Base-by-base conservation (phyloP, 2,888 invertebrate species). In the Lysandra bellargus region DNA sequence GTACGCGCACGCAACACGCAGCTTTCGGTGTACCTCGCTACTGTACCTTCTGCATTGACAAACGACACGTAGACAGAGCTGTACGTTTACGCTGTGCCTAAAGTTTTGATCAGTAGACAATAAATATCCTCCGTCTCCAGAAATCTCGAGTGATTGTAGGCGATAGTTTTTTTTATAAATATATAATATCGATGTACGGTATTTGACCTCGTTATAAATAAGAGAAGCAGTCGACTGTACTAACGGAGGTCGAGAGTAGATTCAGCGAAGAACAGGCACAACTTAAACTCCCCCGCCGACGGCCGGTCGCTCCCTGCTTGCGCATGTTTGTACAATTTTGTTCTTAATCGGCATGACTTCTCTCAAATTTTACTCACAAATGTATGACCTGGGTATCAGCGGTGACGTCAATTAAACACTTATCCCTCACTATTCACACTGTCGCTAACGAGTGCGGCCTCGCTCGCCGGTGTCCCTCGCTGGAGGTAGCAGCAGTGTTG, bases 291-390 rank as follows among this genome's bases (percentile, higher is more conserved):
- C 86, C 85, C 78, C 85, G 86, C 87, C 84, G 87, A 88, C 86
- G 92, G 88, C 93, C 94, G 93, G 91, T 93, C 93, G 94, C 92
- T 93, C 92, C 84, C 87, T 83, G 93, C 93, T 93, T 93, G 84
- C 88, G 94, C 94, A 94, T 94, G 94, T 90, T 90, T 91, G 91
- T 93, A 90, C 84, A 86, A 82, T 81, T 82, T 81, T 82, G 89
- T 87, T 90, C 86, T 88, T 89, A 90, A 90, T 86, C 89, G 89
- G 94, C 94, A 94, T 94, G 94, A 87, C 85, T 89, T 89, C 88
- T 90, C 87, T 90, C 87, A 85, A 87, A 90, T 90, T 85, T 89
- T 90, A 92, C 90, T 91, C 89, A 90, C 90, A 89, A 86, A 86
- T 88, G 89, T 88, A 89, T 90, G 88, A 90, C 87, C 84, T 91